Evolutionary conservation across 2,888 invertebrate species (phyloP).

Genomic region (Eristalis tenax): DNA sequence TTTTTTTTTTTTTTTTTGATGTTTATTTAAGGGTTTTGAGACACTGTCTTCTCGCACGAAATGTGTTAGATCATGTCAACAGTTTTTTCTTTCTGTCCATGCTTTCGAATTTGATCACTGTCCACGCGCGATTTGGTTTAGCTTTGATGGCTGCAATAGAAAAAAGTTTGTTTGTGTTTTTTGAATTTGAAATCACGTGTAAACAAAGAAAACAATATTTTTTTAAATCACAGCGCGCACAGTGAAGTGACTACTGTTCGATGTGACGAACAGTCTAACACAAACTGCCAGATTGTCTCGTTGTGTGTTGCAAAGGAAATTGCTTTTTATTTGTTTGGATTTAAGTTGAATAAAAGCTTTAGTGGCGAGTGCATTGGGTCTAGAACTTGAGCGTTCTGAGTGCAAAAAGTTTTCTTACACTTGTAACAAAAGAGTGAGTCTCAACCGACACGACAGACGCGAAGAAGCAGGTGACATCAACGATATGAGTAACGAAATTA

Average conservation of each 20-base stretch:
- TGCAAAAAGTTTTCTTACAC: conserved; percentile 25
- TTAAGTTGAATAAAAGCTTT: conserved; percentile 24
- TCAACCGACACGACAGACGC: neutral
- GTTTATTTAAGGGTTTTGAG: no score
- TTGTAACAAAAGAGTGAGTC: conserved; percentile 16
- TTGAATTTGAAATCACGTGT: neutral
- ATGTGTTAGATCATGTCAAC: neutral
- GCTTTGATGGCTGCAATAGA: conserved; percentile 30
- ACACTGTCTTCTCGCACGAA: neutral
- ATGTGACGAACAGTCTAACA: conserved; percentile 4
- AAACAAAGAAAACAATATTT: neutral
- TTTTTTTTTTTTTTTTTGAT: neutral
- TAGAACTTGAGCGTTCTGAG: conserved; percentile 14
- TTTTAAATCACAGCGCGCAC: conserved; percentile 10
- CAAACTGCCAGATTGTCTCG: conserved; percentile 23
- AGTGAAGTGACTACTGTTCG: conserved; percentile 4
- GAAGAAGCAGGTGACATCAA: no score
- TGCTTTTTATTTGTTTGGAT: conserved; percentile 4
- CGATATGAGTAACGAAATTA: no score
- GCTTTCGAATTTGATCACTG: neutral
- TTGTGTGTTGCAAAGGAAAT: conserved; percentile 29
- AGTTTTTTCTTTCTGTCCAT: neutral
- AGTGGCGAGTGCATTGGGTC: neutral
- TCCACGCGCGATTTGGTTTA: neutral
- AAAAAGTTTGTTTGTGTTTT: neutral